Evolutionary conservation across 2,888 invertebrate genomes (phyloP).

Genomic region (Cetonia aurata): DNA sequence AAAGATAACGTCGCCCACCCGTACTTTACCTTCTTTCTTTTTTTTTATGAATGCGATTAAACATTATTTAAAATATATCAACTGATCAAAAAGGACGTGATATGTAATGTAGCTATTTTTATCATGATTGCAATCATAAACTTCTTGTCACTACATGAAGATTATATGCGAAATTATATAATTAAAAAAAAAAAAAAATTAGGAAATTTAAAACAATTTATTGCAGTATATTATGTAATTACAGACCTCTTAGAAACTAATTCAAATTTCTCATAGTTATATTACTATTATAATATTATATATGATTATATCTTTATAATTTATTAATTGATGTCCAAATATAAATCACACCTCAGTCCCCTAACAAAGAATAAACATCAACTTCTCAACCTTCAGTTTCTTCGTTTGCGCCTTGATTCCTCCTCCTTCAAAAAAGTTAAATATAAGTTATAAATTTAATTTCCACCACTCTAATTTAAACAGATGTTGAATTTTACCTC

Average conservation of each 20-base stretch:
- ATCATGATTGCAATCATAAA: too few species aligned
- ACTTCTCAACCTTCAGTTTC: slow-evolving; percentile 56
- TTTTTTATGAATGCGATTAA: too few species aligned
- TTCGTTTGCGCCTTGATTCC: slow-evolving; percentile 63
- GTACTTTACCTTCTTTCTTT: too few species aligned
- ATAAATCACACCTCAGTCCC: slow-evolving; percentile 45
- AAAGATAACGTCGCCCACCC: too few species aligned
- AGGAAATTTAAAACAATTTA: slow-evolving; percentile 38
- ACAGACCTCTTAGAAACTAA: slow-evolving; percentile 38
- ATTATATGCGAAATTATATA: too few species aligned
- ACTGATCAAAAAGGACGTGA: too few species aligned
- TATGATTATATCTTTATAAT: slow-evolving; percentile 38
- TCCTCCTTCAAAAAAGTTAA: slow-evolving; percentile 58
- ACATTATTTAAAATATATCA: too few species aligned
- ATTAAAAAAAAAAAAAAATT: background rate
- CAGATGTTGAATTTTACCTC: slow-evolving; percentile 30
- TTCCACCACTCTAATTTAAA: background rate
- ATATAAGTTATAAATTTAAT: slow-evolving; percentile 50
- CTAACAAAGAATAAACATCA: slow-evolving; percentile 37
- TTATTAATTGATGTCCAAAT: slow-evolving; percentile 41
- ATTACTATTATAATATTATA: slow-evolving; percentile 8
- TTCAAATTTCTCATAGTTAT: slow-evolving; percentile 31
- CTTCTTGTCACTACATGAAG: too few species aligned
- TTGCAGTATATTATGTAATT: slow-evolving; percentile 34
- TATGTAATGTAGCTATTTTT: too few species aligned